phyloP scores from a whole-genome alignment of 2,888 invertebrate genomes.

The Vesta saturnalis region DNA sequence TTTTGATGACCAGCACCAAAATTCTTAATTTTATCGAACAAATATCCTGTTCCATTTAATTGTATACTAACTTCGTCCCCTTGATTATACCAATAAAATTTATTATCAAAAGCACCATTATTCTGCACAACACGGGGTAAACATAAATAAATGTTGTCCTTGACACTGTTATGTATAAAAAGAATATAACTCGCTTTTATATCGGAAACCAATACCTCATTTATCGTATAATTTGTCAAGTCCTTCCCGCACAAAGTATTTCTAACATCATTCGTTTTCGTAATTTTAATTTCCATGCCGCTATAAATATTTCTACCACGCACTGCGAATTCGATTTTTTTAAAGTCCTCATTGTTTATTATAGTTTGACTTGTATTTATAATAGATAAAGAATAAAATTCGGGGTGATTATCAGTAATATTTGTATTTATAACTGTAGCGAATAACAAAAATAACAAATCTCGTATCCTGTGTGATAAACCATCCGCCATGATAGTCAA shows the following conservation, averaged over 20 bases:
- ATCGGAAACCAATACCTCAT: constrained; percentile 47
- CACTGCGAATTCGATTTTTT: constrained; percentile 55
- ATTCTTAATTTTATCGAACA: background rate
- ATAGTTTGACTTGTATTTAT: constrained; percentile 36
- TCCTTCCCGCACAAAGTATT: constrained; percentile 51
- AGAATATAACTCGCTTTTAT: constrained; percentile 51
- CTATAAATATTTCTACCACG: constrained; percentile 55
- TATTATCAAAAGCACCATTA: background rate
- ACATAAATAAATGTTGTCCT: constrained; percentile 57
- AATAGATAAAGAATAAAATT: constrained; percentile 45
- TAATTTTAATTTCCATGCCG: constrained; percentile 53
- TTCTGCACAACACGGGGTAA: constrained; percentile 47
- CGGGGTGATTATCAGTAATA: constrained; percentile 41
- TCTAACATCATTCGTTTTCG: constrained; percentile 49
- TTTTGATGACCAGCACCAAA: background rate
- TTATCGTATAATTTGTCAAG: constrained; percentile 49
- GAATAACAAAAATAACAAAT: constrained; percentile 47
- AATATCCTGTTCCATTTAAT: background rate
- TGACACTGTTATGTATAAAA: constrained; percentile 51
- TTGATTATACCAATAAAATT: constrained; percentile 64
- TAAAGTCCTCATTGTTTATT: constrained; percentile 48
- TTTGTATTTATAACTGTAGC: constrained; percentile 31
- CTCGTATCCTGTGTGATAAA: constrained; percentile 51
- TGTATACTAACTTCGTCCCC: constrained; percentile 59
- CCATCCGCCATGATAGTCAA: constrained; percentile 57